These are phyloP conservation scores for Labroides dimidiatus DNA, from an alignment of 2,797 vertebrate genomes.

Conservation along the genomic window DNA sequence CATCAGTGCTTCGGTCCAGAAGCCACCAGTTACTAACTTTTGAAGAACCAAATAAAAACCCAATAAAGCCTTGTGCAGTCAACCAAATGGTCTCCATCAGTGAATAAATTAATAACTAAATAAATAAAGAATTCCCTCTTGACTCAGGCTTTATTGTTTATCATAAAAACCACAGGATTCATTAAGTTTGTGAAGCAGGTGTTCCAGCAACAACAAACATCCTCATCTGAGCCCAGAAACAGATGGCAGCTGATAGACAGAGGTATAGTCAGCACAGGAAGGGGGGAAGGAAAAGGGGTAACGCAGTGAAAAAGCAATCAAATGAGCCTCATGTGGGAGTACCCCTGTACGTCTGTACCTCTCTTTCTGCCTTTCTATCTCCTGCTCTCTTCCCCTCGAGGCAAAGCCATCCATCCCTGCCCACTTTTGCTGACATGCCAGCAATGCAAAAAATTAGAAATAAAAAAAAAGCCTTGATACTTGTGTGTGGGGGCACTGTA, in stretches of 20 bases:
- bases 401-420: conserved; percentile 66
- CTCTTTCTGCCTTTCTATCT: conserved; percentile 37
- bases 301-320: conserved; percentile 65
- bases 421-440: conserved; percentile 68
- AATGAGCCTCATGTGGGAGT: conserved; percentile 63
- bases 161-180: conserved; percentile 45
- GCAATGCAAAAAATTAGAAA: conserved; percentile 26
- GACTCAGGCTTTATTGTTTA: conserved; percentile 43
- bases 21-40: not conserved
- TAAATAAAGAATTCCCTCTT: conserved; percentile 37
- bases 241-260: conserved; percentile 70
- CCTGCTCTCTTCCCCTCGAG: conserved; percentile 50
- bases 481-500: conserved; percentile 47
- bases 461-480: conserved; percentile 35
- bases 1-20: not conserved
- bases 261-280: conserved; percentile 22
- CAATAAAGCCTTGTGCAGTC: conserved; percentile 7
- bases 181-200: conserved; percentile 68
- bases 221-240: conserved; percentile 60
- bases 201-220: conserved; percentile 61
- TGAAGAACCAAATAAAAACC: not conserved
- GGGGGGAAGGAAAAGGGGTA: conserved; percentile 18
- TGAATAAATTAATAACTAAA: conserved; percentile 33
- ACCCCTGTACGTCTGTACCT: conserved; percentile 34
- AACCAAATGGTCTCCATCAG: conserved; percentile 5